Conservation (phyloP, 2,113 vertebrate species). For the Uria lomvia region DNA sequence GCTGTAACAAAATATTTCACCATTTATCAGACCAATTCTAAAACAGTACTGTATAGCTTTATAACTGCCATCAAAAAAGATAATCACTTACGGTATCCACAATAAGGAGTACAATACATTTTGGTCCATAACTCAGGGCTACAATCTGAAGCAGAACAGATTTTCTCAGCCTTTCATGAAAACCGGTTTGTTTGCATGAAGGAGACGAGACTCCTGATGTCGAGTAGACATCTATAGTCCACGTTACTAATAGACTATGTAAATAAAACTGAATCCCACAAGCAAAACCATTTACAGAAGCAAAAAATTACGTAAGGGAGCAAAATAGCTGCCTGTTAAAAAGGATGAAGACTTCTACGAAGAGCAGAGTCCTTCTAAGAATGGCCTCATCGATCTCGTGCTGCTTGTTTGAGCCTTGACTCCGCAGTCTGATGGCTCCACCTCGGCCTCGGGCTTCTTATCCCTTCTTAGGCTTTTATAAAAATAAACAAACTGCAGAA, state of each 20-base stretch:
- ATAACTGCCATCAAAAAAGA: background rate
- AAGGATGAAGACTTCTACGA: conserved; percentile 12
- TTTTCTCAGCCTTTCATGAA: background rate
- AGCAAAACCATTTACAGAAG: background rate
- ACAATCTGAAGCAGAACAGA: background rate
- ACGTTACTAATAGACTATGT: background rate
- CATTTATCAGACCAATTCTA: background rate
- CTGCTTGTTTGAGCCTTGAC: background rate
- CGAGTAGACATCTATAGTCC: background rate
- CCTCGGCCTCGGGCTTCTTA: background rate
- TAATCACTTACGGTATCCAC: background rate
- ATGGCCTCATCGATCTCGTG: background rate
- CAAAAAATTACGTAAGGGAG: background rate
- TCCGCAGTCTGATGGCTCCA: background rate
- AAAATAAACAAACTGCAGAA: background rate
- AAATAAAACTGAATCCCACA: background rate
- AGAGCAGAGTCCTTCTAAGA: conserved; percentile 21
- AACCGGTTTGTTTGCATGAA: rapidly evolving
- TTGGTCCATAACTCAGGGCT: background rate
- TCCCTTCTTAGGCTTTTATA: background rate
- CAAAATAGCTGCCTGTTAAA: background rate
- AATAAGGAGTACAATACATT: background rate
- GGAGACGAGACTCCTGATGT: background rate
- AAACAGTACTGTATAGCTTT: background rate
- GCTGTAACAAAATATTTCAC: background rate